Evolutionary conservation across 2,113 vertebrate species (phyloP).

Genomic region (Carassius carassius): DNA sequence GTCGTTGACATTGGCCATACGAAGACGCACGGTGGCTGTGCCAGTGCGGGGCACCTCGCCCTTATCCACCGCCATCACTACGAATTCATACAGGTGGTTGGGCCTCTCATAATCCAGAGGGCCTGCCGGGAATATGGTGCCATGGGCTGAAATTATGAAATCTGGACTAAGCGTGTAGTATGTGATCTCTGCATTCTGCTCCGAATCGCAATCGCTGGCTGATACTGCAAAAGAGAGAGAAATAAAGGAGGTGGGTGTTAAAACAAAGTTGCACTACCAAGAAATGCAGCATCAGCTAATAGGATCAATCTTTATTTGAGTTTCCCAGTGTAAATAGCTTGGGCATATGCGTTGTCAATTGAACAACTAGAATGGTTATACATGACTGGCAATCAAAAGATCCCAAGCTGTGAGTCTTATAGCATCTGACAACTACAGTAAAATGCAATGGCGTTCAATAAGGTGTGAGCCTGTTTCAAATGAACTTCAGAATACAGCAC

Average conservation of each 20-base stretch:
- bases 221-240: slow-evolving; percentile 72
- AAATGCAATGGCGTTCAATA: slow-evolving; percentile 42
- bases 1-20: slow-evolving; percentile 88
- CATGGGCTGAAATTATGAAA: slow-evolving; percentile 83
- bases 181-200: slow-evolving; percentile 80
- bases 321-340: slow-evolving; percentile 44
- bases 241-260: not conserved
- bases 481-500: slow-evolving; percentile 24
- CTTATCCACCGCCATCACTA: slow-evolving; percentile 86
- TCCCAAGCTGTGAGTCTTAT: slow-evolving; percentile 42
- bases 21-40: slow-evolving; percentile 84
- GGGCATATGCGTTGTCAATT: slow-evolving; percentile 46
- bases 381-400: slow-evolving; percentile 54
- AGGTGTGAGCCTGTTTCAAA: slow-evolving; percentile 38
- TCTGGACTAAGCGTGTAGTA: slow-evolving; percentile 86
- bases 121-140: slow-evolving; percentile 81
- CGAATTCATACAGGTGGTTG: slow-evolving; percentile 87
- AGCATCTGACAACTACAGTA: slow-evolving; percentile 49
- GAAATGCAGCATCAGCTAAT: slow-evolving; percentile 31
- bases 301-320: slow-evolving; percentile 52
- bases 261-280: slow-evolving; percentile 5
- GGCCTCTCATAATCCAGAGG: slow-evolving; percentile 82
- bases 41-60: slow-evolving; percentile 82
- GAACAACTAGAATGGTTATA: slow-evolving; percentile 42
- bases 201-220: slow-evolving; percentile 86